These are phyloP conservation scores for Chironomus tentans DNA, from an alignment of 2,888 invertebrate genomes.

Conservation along the genomic window DNA sequence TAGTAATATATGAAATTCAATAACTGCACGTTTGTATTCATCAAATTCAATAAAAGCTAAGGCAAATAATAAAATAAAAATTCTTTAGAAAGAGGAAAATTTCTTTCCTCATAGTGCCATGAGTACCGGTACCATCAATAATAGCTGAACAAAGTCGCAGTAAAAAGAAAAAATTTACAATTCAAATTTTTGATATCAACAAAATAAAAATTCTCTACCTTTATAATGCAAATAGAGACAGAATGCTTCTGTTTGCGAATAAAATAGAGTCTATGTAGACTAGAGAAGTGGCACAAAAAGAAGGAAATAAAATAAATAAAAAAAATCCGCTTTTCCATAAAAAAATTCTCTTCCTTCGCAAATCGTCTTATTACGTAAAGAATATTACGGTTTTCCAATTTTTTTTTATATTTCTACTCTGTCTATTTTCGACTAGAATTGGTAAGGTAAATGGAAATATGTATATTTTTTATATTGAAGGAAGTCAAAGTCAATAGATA, in stretches of 20 bases:
- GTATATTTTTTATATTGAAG: too few relatives aligned
- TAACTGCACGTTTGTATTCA: too few relatives aligned
- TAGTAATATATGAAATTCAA: too few relatives aligned
- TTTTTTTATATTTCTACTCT: too few relatives aligned
- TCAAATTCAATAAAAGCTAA: too few relatives aligned
- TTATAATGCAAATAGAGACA: conserved; percentile 12
- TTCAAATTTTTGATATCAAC: conserved; percentile 19
- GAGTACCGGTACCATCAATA: too few relatives aligned
- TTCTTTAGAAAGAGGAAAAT: not conserved
- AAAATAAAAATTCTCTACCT: conserved; percentile 5
- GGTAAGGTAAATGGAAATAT: not conserved
- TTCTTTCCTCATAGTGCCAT: too few relatives aligned
- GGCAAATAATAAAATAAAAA: not conserved
- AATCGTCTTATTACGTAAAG: conserved; percentile 7
- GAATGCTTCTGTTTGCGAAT: not conserved
- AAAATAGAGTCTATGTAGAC: not conserved
- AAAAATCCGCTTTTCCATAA: conserved; percentile 9
- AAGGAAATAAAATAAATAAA: not conserved
- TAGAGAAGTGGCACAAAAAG: not conserved
- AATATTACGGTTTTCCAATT: not conserved
- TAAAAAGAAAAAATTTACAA: conserved; percentile 17
- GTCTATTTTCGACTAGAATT: not conserved
- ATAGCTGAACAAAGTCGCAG: not conserved
- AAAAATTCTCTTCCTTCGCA: not conserved
- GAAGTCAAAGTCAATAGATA: conserved; percentile 5